Evolutionary conservation across 1,140 invertebrate species (phyloP), one percentile per base, ranked within the genome.

Genomic region (Andrena cerasifolii): DNA sequence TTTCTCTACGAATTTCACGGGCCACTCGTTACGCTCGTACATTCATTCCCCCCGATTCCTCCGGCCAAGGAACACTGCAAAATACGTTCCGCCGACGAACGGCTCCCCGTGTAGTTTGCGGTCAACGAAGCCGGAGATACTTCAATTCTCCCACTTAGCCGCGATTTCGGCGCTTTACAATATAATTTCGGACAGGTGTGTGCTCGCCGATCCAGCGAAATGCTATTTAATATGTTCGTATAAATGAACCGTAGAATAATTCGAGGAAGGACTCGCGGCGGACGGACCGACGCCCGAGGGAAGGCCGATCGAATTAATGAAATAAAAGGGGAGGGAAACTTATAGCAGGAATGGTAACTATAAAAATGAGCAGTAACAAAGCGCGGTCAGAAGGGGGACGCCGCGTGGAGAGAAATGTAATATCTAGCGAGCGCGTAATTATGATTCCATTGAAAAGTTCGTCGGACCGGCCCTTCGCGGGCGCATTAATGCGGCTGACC

Each of bases 371-470:
- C 53, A 40, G 73, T 76, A 84, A 80, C 66, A 56, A 74, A 45
- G 61, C 62, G 33, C 49, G 24, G 47, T 28, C 40, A 28, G 49
- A 63, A 62, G 63, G 67, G 62, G 59, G 51, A 28, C 51, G 70
- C 54, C 58, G 45, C 51, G 53, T 70, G 31, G 67, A 75, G 73
- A 33, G 54, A 78, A 63, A 84, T 74, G 78, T 72, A 84, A 77
- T 70, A 80, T 77, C 79, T 84, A 61, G 67, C 70, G 81, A 78
- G 79, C 80, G 59, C 79, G 88, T 88, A 87, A 89, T 89, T 89
- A 89, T 76, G 80, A 88, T 87, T 82, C 85, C 86, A 89, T 88
- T 89, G 87, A 88, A 89, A 87, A 88, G 80, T 86, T 87, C 56
- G 72, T 56, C 75, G 78, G 74, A 47, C 58, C 63, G 65, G 71